Base-by-base conservation (phyloP, 2,797 vertebrate species). In the Chrysocyon brachyurus region DNA sequence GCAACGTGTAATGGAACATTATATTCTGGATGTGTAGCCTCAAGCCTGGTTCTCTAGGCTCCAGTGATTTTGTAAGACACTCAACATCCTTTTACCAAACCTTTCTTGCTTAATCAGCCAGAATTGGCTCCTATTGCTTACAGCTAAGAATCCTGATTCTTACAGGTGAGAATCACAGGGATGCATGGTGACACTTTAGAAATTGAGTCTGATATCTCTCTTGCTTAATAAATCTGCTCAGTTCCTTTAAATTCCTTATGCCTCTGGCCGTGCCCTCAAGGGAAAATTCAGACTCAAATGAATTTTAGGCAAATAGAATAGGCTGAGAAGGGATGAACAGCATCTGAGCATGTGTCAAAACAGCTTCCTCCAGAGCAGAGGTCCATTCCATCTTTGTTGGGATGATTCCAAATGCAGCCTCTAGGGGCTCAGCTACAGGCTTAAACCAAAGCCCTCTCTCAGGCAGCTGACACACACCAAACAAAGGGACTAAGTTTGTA, bases 221-320 rank as follows among this genome's bases (percentile, higher is more conserved):
- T 72, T 26, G 5, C 59, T 95, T 78, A n/a, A 93, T 93, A 63
- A 86, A 81, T 94, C 52, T 90, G 82, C 54, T 54, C 40, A 52
- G 40, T 56, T 21, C 5, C 24, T 94, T 95, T 93, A 70, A 79
- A 91, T 78, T 92, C 54, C 52, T n/a, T 66, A 3, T 61, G 86
- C 2, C 17, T 49, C 54, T 59, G 52, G 26, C n/a, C 52, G 46
- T 54, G 19, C 36, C 49, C 2, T 21, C 19, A 6, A 90, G 12
- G 64, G 36, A 73, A 85, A 77, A 17, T 40, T 82, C 61, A 77
- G 52, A 33, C 24, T 56, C 49, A 46, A 17, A 2, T 52, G 19
- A 6, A 9, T 93, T 94, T 91, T 2, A 94, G 68, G 63, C 36
- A 40, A 56, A 12, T 33, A 78, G 56, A 86, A 59, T 9, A 7